phyloP scores from a whole-genome alignment of 2,113 vertebrate species.

The Mohoua ochrocephala region DNA sequence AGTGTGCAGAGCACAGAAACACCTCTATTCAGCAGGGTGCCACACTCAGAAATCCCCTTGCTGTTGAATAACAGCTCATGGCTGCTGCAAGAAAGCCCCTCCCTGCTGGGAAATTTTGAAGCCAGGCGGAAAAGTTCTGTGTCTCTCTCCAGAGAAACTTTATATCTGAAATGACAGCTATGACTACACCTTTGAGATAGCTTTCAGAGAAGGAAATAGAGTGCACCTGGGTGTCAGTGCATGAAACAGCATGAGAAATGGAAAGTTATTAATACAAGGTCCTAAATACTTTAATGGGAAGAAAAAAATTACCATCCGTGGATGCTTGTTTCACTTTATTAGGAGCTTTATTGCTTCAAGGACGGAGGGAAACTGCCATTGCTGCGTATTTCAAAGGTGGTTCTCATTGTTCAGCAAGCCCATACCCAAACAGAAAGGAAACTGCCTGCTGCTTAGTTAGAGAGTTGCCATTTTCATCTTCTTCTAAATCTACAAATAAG shows the following conservation, averaged over 20 bases:
- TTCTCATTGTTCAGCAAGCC: not conserved
- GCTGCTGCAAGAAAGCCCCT: not conserved
- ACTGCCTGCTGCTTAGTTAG: not conserved
- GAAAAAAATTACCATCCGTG: not conserved
- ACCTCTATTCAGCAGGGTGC: conserved; percentile 5
- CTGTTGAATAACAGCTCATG: not conserved
- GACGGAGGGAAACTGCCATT: not conserved
- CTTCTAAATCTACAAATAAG: not conserved
- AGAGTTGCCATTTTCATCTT: not conserved
- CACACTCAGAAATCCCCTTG: not conserved
- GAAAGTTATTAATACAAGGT: conserved; percentile 30
- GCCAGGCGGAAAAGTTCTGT: not conserved
- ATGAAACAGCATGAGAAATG: conserved; percentile 20
- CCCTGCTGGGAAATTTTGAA: conserved; percentile 33
- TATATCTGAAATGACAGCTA: conserved; percentile 34
- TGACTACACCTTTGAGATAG: conserved; percentile 44
- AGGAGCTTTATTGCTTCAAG: conserved; percentile 29
- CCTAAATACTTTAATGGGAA: conserved; percentile 48
- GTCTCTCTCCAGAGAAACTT: not conserved
- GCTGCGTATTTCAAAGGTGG: not conserved
- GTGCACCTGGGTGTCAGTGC: conserved; percentile 41
- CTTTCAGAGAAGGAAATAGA: conserved; percentile 51
- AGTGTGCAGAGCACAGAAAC: not conserved
- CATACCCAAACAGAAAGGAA: not conserved
- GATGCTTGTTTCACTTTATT: conserved; percentile 18